Base-by-base conservation (phyloP, 1,140 invertebrate genomes). In the Drosophila parvula region DNA sequence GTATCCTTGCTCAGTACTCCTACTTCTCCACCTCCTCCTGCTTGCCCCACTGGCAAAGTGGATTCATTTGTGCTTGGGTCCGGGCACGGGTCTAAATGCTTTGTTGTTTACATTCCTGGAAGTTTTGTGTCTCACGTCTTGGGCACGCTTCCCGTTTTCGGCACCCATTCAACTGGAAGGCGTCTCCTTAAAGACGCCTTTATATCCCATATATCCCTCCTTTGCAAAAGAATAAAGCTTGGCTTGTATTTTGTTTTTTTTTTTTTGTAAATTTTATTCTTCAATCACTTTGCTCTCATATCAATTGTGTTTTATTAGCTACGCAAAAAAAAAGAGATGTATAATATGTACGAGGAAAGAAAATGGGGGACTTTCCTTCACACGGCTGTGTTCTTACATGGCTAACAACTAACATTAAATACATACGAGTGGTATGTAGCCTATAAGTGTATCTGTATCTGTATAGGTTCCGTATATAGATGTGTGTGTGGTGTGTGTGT, bases 41-140 rank as follows among this genome's bases (percentile, higher is more conserved):
- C 38, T 76, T 73, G 59, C 64, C 18, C 16, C n/a, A 3, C 38
- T 14, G 38, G 78, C 75, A 80, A 64, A 88, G 84, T 83, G 80
- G 83, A 83, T 88, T 89, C 83, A 88, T 88, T 88, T 88, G 75
- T 74, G 83, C 71, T 45, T 5, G 32, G 50, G 18, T 3, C 47
- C 14, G n/a, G 47, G n/a, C 11, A 1, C 55, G 41, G 74, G 30
- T 75, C 80, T 80, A 89, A 88, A 84, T 83, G 79, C 84, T 88
- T 83, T 83, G 84, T 88, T 88, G 83, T 88, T 88, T 88, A 83
- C 84, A 88, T 88, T 88, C 80, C 81, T 68, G 69, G 59, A 80
- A 86, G 83, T 86, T 88, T 88, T 88, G 77, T 79, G 65, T 88
- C 83, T 79, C 83, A 86, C 83, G 82, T 86, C 62, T 51, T 53